These are phyloP conservation scores for Myocastor coypus DNA, from an alignment of 2,113 vertebrate species.

Conservation along the genomic window DNA sequence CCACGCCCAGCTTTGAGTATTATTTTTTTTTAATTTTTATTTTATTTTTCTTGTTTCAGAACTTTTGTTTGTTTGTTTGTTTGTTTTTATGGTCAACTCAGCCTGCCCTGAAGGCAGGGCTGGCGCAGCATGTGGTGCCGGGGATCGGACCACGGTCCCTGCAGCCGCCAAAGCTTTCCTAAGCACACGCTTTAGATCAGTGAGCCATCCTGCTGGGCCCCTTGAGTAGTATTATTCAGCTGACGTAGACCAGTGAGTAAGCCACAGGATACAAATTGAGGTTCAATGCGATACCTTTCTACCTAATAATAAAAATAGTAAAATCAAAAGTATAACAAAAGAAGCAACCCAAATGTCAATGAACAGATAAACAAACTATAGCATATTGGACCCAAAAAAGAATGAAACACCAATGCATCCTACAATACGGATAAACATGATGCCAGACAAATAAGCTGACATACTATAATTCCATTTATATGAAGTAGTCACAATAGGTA, in stretches of 20 bases:
- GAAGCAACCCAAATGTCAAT: slow-evolving; percentile 45
- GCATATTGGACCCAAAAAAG: neutral
- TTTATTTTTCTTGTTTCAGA: too few relatives aligned
- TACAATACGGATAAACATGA: neutral
- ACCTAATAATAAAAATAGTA: slow-evolving; percentile 33
- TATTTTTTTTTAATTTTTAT: too few relatives aligned
- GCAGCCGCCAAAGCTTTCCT: too few relatives aligned
- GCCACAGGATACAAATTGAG: neutral
- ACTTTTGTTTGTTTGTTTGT: too few relatives aligned
- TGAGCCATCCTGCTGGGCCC: too few relatives aligned
- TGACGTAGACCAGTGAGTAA: slow-evolving; percentile 37
- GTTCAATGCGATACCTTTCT: slow-evolving; percentile 29
- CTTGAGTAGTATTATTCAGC: neutral
- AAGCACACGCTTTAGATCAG: too few relatives aligned
- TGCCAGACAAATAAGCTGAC: slow-evolving; percentile 27
- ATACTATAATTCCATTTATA: neutral
- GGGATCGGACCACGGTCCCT: too few relatives aligned
- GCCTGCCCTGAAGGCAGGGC: too few relatives aligned
- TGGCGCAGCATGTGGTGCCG: too few relatives aligned
- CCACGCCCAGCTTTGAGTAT: too few relatives aligned
- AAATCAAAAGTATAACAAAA: slow-evolving; percentile 36
- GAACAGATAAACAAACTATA: neutral
- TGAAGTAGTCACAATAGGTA: neutral
- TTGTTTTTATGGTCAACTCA: too few relatives aligned
- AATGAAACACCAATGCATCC: neutral